Percentiles rank a stretch among this genome's conserved stretches.
Evolutionary conservation across 2,888 invertebrate species (phyloP).

Genomic region (Apamea crenata): DNA sequence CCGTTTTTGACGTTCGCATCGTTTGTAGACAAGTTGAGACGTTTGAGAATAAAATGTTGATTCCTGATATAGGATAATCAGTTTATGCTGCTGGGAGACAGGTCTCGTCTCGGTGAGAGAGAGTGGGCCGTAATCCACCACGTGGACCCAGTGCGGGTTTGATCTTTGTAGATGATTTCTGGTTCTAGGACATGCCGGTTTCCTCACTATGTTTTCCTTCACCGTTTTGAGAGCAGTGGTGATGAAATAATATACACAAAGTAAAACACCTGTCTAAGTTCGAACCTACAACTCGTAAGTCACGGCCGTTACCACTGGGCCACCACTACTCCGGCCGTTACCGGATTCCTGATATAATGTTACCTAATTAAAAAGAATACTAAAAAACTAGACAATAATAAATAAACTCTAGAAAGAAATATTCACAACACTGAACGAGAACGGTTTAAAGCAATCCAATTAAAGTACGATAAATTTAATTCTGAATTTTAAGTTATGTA

Average conservation of each 20-base stretch:
- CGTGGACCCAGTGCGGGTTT: neutral
- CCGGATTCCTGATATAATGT: neutral
- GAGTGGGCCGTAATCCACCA: neutral
- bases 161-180: neutral
- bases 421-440: slow-evolving; percentile 39
- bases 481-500: slow-evolving; percentile 45
- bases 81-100: neutral
- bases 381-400: slow-evolving; percentile 25
- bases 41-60: no score
- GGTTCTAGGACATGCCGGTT: neutral
- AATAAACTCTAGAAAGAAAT: slow-evolving; percentile 45
- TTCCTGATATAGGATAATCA: neutral
- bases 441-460: slow-evolving; percentile 45
- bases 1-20: neutral
- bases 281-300: neutral
- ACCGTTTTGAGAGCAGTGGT: neutral
- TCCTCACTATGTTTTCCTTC: neutral
- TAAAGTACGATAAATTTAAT: slow-evolving; percentile 56
- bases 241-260: neutral
- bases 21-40: neutral
- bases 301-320: neutral
- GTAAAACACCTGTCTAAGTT: neutral
- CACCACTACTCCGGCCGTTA: neutral
- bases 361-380: neutral
- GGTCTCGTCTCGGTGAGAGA: neutral